A percentile compares a stretch with the other conserved stretches of the same genome.
These are phyloP conservation scores for Damaliscus lunatus DNA, from an alignment of 2,113 vertebrate species.

Conservation along the genomic window DNA sequence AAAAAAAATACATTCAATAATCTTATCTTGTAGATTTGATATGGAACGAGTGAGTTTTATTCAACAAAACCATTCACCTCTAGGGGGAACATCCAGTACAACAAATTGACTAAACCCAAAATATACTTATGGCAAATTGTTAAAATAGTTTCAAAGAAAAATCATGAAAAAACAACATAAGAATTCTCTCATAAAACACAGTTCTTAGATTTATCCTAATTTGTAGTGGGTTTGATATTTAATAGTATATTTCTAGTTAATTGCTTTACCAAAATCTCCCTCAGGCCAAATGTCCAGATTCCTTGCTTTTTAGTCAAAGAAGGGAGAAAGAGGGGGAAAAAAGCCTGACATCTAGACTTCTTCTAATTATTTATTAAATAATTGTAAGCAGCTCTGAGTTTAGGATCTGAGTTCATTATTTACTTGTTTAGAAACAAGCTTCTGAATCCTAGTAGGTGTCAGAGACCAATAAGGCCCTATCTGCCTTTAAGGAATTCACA, in stretches of 20 bases:
- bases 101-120: constrained; percentile 11
- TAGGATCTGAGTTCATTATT: not conserved
- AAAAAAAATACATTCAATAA: constrained; percentile 38
- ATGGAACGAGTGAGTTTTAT: constrained; percentile 26
- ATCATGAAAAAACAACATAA: not conserved
- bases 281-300: not conserved
- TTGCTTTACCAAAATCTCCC: not conserved
- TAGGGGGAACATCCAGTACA: not conserved
- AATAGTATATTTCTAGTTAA: constrained; percentile 22
- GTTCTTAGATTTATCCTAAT: not conserved
- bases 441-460: not conserved
- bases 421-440: not conserved
- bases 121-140: not conserved
- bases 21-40: constrained; percentile 35
- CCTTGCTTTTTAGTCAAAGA: not conserved
- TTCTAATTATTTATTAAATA: not conserved
- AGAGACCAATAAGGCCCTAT: not conserved
- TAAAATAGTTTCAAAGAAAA: constrained; percentile 41
- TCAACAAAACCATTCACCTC: constrained; percentile 25
- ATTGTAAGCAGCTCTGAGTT: not conserved
- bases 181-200: not conserved
- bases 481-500: not conserved
- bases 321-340: not conserved
- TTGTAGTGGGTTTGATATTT: not conserved
- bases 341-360: not conserved